Evolutionary conservation across 2,888 invertebrate species (phyloP), one percentile per base, ranked within the genome.

Genomic region (Meteorus cinctellus): DNA sequence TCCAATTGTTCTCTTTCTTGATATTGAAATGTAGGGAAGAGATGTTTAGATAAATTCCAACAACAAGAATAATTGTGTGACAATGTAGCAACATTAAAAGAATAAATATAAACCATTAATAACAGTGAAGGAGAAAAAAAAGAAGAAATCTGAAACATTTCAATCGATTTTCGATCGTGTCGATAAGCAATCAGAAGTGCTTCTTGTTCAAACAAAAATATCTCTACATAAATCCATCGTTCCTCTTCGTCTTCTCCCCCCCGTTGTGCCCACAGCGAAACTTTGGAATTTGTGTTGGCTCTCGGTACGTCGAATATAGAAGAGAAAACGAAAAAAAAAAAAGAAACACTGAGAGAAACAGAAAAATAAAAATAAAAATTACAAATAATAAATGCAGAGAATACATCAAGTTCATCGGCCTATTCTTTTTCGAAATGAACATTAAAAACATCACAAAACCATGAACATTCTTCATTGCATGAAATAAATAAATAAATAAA

Each of bases 391-490:
- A 41, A 41, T 41, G 8, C 8, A 41, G 41, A 12, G 12, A 41
- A 41, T 48, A n/a, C 14, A 48, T 48, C 5, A 55, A 55, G 55
- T 55, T 55, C 55, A 55, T 2, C 24, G 55, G 6, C 55, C 24
- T 55, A 24, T 24, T 24, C 19, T 6, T 8, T 55, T 8, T 55
- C 55, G 5, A 19, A 55, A 19, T 55, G 19, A 55, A 55, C 55
- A 41, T 12, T 41, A 41, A 5, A 55, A n/a, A 55, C 55, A 55
- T 55, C 4, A 55, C 55, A 24, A 55, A 55, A 19, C 55, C 55
- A 27, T 3, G 48, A 5, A 45, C 27, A 73, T 67, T 59, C 65
- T 74, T 68, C 55, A 66, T 41, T 16, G 65, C 16, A 36, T 19
- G 24, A 12, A 41, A 41, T 19, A 55, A 19, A 55, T 8, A n/a